These are phyloP conservation scores for Dryobotodes eremita DNA, from an alignment of 2,888 invertebrate genomes.

Conservation along the genomic window DNA sequence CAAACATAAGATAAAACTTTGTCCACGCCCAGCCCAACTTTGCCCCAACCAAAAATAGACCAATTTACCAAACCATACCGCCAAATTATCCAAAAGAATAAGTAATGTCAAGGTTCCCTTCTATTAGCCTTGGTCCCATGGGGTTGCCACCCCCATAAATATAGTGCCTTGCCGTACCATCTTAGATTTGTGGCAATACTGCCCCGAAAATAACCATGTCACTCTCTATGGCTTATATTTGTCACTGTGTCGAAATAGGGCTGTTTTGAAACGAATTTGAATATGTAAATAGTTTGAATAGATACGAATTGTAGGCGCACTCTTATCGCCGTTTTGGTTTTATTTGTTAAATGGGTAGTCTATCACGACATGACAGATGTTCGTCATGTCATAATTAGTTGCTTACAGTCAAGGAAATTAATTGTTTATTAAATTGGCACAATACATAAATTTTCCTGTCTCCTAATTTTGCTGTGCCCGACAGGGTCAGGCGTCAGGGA, in stretches of 20 bases:
- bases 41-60: slow-evolving; percentile 25
- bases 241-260: slow-evolving; percentile 75
- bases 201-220: slow-evolving; percentile 77
- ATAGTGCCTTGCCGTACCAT: slow-evolving; percentile 89
- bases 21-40: too few relatives aligned
- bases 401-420: too few relatives aligned
- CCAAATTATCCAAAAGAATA: slow-evolving; percentile 78
- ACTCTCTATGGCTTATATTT: slow-evolving; percentile 72
- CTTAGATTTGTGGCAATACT: slow-evolving; percentile 87
- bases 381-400: too few relatives aligned
- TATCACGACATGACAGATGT: too few relatives aligned
- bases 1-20: neutral
- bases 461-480: too few relatives aligned
- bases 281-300: slow-evolving; percentile 17
- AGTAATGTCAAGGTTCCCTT: slow-evolving; percentile 84
- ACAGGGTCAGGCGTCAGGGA: too few relatives aligned
- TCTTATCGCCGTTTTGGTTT: neutral
- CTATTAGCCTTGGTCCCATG: slow-evolving; percentile 69
- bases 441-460: too few relatives aligned
- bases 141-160: slow-evolving; percentile 73
- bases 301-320: neutral
- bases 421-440: too few relatives aligned
- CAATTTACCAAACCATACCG: slow-evolving; percentile 32
- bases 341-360: neutral
- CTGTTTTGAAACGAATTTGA: slow-evolving; percentile 67